Conservation (phyloP, 2,113 vertebrate genomes). For the Riparia riparia region DNA sequence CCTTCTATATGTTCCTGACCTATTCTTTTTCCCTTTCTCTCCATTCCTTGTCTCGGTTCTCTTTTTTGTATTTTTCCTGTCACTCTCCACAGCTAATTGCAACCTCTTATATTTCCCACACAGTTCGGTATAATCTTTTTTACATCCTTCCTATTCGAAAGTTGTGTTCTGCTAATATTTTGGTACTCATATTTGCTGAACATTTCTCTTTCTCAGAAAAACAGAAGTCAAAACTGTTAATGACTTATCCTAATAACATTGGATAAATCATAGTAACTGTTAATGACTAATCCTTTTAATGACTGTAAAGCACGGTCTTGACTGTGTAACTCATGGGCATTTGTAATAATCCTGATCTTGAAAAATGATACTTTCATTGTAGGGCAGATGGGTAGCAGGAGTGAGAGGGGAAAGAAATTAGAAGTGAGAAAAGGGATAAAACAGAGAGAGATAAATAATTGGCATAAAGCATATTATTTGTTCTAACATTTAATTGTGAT, state of each 20-base stretch:
- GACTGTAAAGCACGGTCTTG: background rate
- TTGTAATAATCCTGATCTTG: background rate
- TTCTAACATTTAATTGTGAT: background rate
- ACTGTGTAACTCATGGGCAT: background rate
- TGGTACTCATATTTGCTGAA: background rate
- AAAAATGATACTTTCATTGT: background rate
- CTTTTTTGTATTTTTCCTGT: background rate
- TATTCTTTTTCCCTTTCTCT: background rate
- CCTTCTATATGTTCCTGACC: background rate
- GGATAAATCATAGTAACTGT: background rate
- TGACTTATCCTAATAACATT: background rate
- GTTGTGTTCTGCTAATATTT: background rate
- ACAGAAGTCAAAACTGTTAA: background rate
- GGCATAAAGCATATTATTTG: background rate
- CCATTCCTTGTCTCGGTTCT: background rate
- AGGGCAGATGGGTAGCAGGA: background rate
- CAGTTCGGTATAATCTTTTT: background rate
- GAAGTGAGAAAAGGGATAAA: background rate
- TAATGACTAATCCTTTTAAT: background rate
- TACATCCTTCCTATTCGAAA: background rate
- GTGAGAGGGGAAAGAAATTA: background rate
- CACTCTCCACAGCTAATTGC: background rate
- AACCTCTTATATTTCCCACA: background rate
- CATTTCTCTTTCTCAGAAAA: background rate
- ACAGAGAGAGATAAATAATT: background rate